Evolutionary conservation across 92 coral and sea anemone species (phyloP).

Genomic region (Meandrina meandrites): DNA sequence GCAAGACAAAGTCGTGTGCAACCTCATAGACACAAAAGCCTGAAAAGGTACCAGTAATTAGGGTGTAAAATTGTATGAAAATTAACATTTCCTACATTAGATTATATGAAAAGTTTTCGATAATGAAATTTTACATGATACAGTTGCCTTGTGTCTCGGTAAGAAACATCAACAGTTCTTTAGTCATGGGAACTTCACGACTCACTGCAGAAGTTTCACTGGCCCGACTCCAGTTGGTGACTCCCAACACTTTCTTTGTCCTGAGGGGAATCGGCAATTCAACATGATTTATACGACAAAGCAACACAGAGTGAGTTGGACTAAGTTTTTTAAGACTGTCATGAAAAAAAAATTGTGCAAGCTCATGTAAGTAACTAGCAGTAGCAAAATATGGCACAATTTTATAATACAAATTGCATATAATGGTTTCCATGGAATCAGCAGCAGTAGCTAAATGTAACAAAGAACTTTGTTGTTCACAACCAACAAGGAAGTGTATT

Average conservation of each 20-base stretch:
- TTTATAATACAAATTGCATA: too few species aligned
- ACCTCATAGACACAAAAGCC: slow-evolving; percentile 26
- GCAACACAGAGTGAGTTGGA: not conserved
- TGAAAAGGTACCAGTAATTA: not conserved
- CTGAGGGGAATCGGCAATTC: not conserved
- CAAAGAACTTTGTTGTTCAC: too few species aligned
- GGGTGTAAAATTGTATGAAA: not conserved
- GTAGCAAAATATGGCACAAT: too few species aligned
- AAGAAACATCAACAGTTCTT: not conserved
- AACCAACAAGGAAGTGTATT: too few species aligned
- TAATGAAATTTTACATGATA: not conserved
- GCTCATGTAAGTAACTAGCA: too few species aligned
- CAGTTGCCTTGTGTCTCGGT: slow-evolving; percentile 18
- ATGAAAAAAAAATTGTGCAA: too few species aligned
- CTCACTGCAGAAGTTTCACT: not conserved
- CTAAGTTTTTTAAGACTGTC: too few species aligned
- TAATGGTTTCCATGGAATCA: too few species aligned
- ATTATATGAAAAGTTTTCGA: too few species aligned
- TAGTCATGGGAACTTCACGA: slow-evolving; percentile 29
- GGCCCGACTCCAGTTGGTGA: slow-evolving; percentile 19
- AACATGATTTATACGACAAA: not conserved
- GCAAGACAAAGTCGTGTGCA: slow-evolving; percentile 42
- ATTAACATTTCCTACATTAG: not conserved
- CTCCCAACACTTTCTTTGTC: slow-evolving; percentile 30
- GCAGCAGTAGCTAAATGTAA: too few species aligned